Evolutionary conservation across 1,140 invertebrate species (phyloP), one percentile per base, ranked within the genome.

Genomic region (Trinorchestia longiramus): DNA sequence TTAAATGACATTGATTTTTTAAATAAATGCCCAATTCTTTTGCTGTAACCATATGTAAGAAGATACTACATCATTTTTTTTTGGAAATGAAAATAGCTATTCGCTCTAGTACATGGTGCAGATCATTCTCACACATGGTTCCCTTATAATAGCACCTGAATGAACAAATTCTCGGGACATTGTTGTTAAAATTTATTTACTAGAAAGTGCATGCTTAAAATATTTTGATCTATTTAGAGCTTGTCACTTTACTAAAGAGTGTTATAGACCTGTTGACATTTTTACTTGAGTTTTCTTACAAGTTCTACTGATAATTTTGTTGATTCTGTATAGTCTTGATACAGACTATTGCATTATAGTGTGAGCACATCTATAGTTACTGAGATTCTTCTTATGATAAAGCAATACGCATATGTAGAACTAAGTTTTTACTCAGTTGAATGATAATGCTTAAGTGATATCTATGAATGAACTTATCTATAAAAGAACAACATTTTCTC

Each of bases 381-480:
- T 6, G 92, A 94, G 92, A 94, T 45, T 94, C 92, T 94, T 94
- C 43, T 94, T 94, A 94, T 94, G 40, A 94, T 94, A 43, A 94
- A 94, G 92, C 92, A 94, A 94, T 94, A 94, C 92, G 44, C 92
- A 40, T 47, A 94, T 94, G 44, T 94, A 94, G 92, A 94, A 45
- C 92, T 94, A 94, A 94, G 92, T 94, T 94, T 94, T 94, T 94
- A 94, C 92, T 94, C 92, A 45, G 43, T 94, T 94, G 40, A 94
- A 94, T 94, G 92, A 94, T 94, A 45, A 94, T 45, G 92, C 40
- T 47, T 94, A 94, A 94, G 92, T 94, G 92, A 94, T 94, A 94
- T 47, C 43, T 45, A 94, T 94, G 43, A 94, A 94, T 45, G 88
- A 91, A 91, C 44, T 44, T 94, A 94, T 94, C 92, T 47, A 47